These are phyloP conservation scores for Coccyzus lansbergi DNA, from an alignment of 2,797 vertebrate genomes.

Conservation along the genomic window DNA sequence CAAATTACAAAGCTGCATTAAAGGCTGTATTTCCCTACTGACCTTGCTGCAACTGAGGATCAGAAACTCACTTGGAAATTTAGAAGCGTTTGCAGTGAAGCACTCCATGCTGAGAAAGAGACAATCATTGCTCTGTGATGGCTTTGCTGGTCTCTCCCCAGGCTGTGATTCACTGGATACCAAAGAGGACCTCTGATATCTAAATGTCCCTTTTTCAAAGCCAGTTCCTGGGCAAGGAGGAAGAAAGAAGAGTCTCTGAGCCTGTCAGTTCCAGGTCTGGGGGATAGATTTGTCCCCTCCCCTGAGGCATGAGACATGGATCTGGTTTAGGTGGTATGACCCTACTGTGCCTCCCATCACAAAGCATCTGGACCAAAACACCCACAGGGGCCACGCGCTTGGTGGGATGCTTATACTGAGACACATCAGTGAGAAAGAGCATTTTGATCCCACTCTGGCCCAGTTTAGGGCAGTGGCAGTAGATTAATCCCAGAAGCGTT, in stretches of 20 bases:
- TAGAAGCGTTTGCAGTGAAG: background rate
- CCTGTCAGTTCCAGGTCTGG: background rate
- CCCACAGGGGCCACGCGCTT: background rate
- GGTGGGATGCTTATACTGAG: background rate
- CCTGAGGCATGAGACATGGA: accelerated
- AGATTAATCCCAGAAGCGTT: background rate
- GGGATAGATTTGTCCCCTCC: background rate
- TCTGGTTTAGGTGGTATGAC: background rate
- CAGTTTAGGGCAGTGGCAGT: background rate
- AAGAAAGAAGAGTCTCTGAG: background rate
- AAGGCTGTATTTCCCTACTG: background rate
- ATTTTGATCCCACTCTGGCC: background rate
- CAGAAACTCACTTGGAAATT: background rate
- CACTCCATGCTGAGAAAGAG: background rate
- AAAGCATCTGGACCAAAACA: background rate
- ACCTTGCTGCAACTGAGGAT: background rate
- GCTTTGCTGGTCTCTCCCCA: background rate
- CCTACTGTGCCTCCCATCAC: accelerated
- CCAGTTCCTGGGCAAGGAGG: background rate
- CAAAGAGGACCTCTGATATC: background rate
- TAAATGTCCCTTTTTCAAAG: background rate
- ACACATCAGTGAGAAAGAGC: background rate
- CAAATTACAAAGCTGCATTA: background rate
- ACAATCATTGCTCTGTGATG: background rate
- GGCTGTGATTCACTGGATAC: background rate